phyloP scores from a whole-genome alignment of 2,888 invertebrate species.

The Diplazon laetatorius region DNA sequence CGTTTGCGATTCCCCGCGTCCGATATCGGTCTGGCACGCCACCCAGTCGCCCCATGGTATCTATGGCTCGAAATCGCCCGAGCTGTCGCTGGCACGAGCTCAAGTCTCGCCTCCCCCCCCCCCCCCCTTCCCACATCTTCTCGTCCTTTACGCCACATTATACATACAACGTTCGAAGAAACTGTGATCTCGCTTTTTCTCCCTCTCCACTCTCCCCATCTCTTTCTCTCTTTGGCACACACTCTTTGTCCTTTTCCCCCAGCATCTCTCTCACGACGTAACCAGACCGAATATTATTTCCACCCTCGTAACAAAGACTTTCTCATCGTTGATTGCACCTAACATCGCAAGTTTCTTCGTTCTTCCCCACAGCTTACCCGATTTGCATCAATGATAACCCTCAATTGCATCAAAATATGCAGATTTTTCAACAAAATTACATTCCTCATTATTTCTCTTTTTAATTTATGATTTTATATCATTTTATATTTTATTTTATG shows the following conservation, averaged over 20 bases:
- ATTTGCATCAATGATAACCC: constrained; percentile 24
- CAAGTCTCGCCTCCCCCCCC: constrained; percentile 16
- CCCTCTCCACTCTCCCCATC: not conserved
- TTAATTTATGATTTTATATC: too few species aligned
- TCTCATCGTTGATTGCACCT: constrained; percentile 12
- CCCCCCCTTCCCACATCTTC: not conserved
- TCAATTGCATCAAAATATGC: constrained; percentile 1
- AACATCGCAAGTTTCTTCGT: not conserved
- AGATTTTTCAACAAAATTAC: too few species aligned
- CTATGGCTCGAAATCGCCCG: constrained; percentile 23
- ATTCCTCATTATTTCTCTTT: too few species aligned
- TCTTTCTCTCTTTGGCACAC: not conserved
- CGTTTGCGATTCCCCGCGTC: constrained; percentile 40
- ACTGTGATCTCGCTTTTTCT: not conserved
- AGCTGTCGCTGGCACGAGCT: constrained; percentile 52
- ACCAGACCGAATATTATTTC: constrained; percentile 17
- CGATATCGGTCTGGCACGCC: constrained; percentile 60
- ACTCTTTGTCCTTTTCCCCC: too few species aligned
- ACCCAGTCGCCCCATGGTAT: constrained; percentile 51
- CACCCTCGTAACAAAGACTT: not conserved
- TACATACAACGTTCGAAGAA: constrained; percentile 12
- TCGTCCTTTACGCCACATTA: not conserved
- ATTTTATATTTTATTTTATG: too few species aligned
- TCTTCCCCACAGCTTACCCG: not conserved
- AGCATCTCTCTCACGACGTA: not conserved